These are phyloP conservation scores for Harmothoe impar DNA, from an alignment of 2,888 invertebrate genomes.

Conservation along the genomic window DNA sequence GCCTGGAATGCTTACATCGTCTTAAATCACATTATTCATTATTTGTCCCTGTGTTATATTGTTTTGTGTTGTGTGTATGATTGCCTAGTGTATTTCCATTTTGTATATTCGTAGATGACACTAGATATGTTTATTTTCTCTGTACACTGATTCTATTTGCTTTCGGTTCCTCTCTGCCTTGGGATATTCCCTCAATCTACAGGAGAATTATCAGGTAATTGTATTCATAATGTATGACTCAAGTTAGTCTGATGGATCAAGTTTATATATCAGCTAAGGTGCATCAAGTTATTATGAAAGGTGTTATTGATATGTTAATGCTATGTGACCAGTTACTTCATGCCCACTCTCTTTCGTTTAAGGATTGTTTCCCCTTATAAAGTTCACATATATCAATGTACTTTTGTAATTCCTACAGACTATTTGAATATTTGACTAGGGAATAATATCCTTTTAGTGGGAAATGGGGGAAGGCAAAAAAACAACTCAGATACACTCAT, in stretches of 20 bases:
- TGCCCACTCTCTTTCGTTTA: too few relatives aligned
- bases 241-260: constrained; percentile 5
- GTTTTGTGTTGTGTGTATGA: constrained; percentile 20
- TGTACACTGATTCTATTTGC: constrained; percentile 54
- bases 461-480: too few relatives aligned
- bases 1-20: constrained; percentile 19
- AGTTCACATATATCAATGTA: too few relatives aligned
- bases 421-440: too few relatives aligned
- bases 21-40: background rate
- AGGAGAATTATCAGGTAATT: constrained; percentile 38
- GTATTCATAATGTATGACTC: background rate
- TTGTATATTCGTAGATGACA: background rate
- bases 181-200: background rate
- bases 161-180: constrained; percentile 44
- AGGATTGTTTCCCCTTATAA: too few relatives aligned
- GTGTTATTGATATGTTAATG: too few relatives aligned
- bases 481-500: too few relatives aligned
- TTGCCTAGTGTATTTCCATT: background rate
- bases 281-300: too few relatives aligned
- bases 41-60: background rate
- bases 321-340: too few relatives aligned
- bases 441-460: too few relatives aligned
- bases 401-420: too few relatives aligned
- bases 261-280: background rate
- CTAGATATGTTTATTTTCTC: constrained; percentile 36